phyloP scores from a whole-genome alignment of 2,113 vertebrate genomes.

The Mormyrus lacerda region DNA sequence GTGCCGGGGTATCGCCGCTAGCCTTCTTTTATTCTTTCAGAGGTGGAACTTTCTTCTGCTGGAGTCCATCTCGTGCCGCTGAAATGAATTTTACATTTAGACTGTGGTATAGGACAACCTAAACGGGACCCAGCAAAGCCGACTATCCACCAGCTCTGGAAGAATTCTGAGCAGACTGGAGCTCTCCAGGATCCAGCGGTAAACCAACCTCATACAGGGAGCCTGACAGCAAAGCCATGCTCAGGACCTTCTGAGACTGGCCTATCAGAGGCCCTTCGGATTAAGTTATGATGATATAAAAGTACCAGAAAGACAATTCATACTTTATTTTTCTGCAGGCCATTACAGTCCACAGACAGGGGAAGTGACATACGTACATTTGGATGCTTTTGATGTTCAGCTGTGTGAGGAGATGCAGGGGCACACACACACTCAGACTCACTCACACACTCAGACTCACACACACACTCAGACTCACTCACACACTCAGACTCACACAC shows the following conservation, averaged over 20 bases:
- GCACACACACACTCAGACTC: too few relatives aligned
- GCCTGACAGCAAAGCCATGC: neutral
- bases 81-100: slow-evolving; percentile 42
- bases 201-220: neutral
- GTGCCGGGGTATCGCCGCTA: neutral
- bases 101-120: neutral
- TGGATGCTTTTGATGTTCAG: neutral
- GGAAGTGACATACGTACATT: neutral
- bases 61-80: slow-evolving; percentile 95
- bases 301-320: neutral
- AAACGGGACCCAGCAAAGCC: neutral
- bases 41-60: slow-evolving; percentile 93
- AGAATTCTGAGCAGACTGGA: neutral
- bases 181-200: neutral
- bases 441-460: too few relatives aligned
- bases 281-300: neutral
- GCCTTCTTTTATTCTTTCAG: slow-evolving; percentile 43
- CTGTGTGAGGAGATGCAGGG: neutral
- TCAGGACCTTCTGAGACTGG: neutral
- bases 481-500: too few relatives aligned
- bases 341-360: neutral
- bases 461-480: too few relatives aligned
- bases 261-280: neutral
- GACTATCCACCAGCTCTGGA: neutral
- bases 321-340: neutral